Evolutionary conservation across 2,888 invertebrate species (phyloP).

Genomic region (Drosophila sordidapex): DNA sequence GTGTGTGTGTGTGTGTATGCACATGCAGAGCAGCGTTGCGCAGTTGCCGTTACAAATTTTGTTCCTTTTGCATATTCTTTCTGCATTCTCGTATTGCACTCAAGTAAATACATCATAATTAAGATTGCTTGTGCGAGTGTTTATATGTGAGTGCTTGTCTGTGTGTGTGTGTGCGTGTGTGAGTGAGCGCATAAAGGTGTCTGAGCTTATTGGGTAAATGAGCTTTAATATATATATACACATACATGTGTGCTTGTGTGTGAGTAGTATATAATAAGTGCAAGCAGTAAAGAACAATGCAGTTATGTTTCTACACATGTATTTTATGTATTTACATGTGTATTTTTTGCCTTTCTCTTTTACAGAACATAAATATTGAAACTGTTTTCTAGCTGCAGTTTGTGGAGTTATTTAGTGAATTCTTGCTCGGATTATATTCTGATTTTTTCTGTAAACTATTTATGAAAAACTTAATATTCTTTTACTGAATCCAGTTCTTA

Average conservation of each 20-base stretch:
- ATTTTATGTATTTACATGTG: background rate
- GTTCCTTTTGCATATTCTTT: conserved; percentile 56
- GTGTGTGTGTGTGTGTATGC: conserved; percentile 6
- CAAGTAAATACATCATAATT: conserved; percentile 66
- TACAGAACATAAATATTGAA: background rate
- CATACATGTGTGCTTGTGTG: background rate
- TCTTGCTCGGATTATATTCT: background rate
- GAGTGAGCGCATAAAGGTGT: conserved; percentile 35
- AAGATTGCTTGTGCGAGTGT: conserved; percentile 16
- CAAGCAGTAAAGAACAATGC: conserved; percentile 21
- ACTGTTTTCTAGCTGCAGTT: background rate
- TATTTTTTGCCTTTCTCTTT: background rate
- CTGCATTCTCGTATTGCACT: conserved; percentile 35
- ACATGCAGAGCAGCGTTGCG: conserved; percentile 58
- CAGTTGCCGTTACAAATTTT: conserved; percentile 54
- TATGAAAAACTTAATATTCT: background rate
- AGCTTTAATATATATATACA: background rate
- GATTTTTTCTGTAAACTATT: background rate
- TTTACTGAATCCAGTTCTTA: too few species aligned
- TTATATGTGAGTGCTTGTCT: background rate
- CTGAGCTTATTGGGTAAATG: conserved; percentile 44
- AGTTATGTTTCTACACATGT: conserved; percentile 10
- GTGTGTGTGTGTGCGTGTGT: conserved; percentile 1
- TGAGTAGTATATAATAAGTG: conserved; percentile 6
- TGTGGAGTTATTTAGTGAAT: background rate